Evolutionary conservation across 2,113 vertebrate genomes (phyloP).

Genomic region (Perca flavescens): DNA sequence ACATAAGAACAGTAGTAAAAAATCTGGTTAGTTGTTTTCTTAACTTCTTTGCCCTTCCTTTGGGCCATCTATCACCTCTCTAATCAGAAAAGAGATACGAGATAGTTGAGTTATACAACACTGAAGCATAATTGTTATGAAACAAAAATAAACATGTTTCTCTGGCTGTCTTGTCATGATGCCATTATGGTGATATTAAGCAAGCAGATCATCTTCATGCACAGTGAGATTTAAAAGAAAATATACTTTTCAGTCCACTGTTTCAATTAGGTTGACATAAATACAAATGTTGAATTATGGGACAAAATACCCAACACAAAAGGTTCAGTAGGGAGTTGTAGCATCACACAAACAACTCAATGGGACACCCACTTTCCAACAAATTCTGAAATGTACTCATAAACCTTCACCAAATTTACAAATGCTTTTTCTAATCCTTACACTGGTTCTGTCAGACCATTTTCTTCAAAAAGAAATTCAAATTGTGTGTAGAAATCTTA

Average conservation of each 20-base stretch:
- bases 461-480: no score
- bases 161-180: not conserved
- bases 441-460: not conserved
- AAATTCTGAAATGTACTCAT: not conserved
- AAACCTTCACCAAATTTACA: not conserved
- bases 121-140: conserved; percentile 9
- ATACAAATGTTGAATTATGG: not conserved
- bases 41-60: conserved; percentile 5
- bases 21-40: conserved; percentile 2
- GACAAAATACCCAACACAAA: not conserved
- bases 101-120: not conserved
- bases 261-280: not conserved
- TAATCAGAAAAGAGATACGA: conserved; percentile 40
- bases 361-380: not conserved
- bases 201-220: not conserved
- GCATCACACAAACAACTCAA: not conserved
- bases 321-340: not conserved
- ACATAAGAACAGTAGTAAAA: not conserved
- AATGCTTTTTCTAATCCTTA: not conserved
- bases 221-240: not conserved
- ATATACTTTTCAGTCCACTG: not conserved
- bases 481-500: not conserved
- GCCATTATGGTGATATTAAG: not conserved
- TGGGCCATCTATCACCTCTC: not conserved
- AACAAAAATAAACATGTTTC: not conserved